Evolutionary conservation across 2,797 vertebrate genomes (phyloP).

Genomic region (Anguilla anguilla): DNA sequence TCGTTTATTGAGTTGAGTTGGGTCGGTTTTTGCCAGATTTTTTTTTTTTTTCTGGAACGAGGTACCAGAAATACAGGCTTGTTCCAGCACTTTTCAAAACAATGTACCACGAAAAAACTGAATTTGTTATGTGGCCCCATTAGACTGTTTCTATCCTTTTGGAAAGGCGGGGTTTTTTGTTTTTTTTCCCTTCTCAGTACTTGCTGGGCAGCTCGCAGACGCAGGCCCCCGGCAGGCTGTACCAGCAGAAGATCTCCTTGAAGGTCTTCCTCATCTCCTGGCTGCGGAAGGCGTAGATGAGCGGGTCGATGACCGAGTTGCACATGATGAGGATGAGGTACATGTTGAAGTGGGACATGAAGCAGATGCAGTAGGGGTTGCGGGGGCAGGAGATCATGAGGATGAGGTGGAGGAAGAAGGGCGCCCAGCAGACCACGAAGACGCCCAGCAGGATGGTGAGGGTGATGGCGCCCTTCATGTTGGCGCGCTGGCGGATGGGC

Average conservation of each 20-base stretch:
- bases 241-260: constrained; percentile 90
- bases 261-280: constrained; percentile 95
- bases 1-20: too few species aligned
- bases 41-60: too few species aligned
- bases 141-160: too few species aligned
- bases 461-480: constrained; percentile 94
- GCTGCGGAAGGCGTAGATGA: constrained; percentile 95
- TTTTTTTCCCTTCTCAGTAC: constrained; percentile 56
- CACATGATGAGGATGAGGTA: constrained; percentile 98
- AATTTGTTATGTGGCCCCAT: too few species aligned
- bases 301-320: constrained; percentile 91
- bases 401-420: constrained; percentile 91
- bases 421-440: constrained; percentile 95
- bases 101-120: too few species aligned
- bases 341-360: constrained; percentile 96
- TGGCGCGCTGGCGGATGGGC: constrained; percentile 83
- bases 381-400: constrained; percentile 93
- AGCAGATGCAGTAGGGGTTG: constrained; percentile 93
- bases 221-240: constrained; percentile 67
- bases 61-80: too few species aligned
- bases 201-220: constrained; percentile 71
- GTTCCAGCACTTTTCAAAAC: too few species aligned
- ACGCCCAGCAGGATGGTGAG: constrained; percentile 92
- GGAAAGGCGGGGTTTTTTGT: too few species aligned
- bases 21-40: too few species aligned